Evolutionary conservation across 2,797 vertebrate genomes (phyloP).

Genomic region (Graptemys geographica): DNA sequence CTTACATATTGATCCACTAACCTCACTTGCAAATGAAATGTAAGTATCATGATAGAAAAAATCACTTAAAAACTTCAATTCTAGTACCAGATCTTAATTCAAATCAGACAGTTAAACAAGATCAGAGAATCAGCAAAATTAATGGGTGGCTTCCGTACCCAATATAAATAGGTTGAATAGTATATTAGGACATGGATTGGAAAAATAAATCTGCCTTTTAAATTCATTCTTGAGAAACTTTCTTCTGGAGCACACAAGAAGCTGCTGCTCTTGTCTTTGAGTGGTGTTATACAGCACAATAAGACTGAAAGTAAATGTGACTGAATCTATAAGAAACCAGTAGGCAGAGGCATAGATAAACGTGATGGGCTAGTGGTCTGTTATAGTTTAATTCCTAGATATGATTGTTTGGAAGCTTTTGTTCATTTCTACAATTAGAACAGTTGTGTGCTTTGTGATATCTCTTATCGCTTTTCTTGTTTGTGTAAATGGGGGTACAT

Average conservation of each 20-base stretch:
- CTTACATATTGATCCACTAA: conserved; percentile 6
- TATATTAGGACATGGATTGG: background rate
- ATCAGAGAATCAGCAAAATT: background rate
- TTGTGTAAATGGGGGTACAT: background rate
- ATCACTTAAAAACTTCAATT: background rate
- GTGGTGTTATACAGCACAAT: background rate
- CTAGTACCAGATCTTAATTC: background rate
- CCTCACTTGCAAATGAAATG: conserved; percentile 6
- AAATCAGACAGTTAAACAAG: background rate
- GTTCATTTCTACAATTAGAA: background rate
- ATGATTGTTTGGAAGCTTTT: background rate
- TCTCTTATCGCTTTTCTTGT: background rate
- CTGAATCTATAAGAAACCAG: background rate
- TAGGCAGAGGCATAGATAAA: background rate
- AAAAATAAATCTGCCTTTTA: background rate
- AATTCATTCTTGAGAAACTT: background rate
- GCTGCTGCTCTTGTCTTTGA: conserved; percentile 17
- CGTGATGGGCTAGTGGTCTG: background rate
- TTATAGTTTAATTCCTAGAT: conserved; percentile 7
- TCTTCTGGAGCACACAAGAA: background rate
- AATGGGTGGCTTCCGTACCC: background rate
- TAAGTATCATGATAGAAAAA: conserved; percentile 1
- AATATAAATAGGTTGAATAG: background rate
- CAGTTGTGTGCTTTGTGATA: background rate
- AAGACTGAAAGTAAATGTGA: background rate